These are phyloP conservation scores for Vireo griseus DNA, from an alignment of 2,797 vertebrate species.

Conservation along the genomic window DNA sequence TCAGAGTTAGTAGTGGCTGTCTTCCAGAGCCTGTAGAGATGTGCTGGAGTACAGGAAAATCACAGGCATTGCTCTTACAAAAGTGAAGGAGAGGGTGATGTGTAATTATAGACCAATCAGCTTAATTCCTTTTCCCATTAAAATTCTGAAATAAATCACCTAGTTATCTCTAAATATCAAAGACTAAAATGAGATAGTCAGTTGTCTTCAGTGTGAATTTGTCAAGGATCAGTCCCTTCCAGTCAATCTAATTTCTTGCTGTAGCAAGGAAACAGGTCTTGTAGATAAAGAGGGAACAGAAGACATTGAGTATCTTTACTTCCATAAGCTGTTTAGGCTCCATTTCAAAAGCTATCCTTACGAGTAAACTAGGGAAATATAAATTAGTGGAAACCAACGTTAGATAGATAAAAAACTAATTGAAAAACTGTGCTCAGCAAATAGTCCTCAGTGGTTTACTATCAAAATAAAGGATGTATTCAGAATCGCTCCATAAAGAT, in stretches of 20 bases:
- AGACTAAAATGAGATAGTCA: not conserved
- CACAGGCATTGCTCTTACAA: not conserved
- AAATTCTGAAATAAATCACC: constrained; percentile 2
- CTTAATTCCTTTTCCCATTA: not conserved
- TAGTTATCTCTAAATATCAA: not conserved
- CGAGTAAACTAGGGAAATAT: not conserved
- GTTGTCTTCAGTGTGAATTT: not conserved
- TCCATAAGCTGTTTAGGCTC: not conserved
- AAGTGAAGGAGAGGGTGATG: not conserved
- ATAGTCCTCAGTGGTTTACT: not conserved
- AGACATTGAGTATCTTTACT: not conserved
- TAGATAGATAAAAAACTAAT: not conserved
- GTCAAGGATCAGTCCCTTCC: not conserved
- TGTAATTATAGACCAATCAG: not conserved
- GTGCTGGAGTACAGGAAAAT: not conserved
- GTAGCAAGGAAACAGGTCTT: not conserved
- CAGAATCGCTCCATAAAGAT: not conserved
- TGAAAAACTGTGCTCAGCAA: not conserved
- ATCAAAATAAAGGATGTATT: not conserved
- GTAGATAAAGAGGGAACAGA: not conserved
- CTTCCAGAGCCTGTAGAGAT: not conserved
- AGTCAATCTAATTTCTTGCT: not conserved
- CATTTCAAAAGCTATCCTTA: not conserved
- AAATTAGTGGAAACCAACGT: not conserved
- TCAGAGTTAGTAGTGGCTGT: not conserved